Evolutionary conservation across 2,797 vertebrate genomes (phyloP).

Genomic region (Myiotriccus ornatus): DNA sequence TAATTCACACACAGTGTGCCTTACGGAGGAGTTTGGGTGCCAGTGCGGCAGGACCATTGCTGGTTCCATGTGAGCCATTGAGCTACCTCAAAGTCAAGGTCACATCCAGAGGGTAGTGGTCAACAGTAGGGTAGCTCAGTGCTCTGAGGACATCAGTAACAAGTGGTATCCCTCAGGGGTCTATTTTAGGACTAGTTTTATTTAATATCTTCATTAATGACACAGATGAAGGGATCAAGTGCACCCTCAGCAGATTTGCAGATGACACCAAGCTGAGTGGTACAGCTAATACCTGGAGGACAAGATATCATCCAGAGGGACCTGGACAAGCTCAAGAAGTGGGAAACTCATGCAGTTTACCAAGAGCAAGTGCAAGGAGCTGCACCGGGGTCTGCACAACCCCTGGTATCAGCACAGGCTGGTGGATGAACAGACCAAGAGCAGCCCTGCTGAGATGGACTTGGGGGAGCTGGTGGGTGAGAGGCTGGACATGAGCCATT

Average conservation of each 20-base stretch:
- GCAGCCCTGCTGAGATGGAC: background rate
- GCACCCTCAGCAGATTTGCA: background rate
- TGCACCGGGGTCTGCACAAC: background rate
- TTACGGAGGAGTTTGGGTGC: background rate
- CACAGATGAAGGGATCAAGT: fast-evolving
- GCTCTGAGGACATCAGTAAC: background rate
- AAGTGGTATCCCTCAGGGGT: too few species aligned
- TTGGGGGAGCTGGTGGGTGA: background rate
- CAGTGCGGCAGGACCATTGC: background rate
- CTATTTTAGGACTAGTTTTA: background rate
- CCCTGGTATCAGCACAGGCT: background rate
- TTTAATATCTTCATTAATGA: background rate
- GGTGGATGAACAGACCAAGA: background rate
- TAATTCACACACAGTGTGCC: background rate
- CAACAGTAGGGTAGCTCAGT: background rate
- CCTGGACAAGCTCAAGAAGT: background rate
- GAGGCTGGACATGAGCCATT: background rate
- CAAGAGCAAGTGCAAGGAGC: background rate
- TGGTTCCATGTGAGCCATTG: background rate
- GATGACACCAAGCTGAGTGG: background rate
- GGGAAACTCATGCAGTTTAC: background rate
- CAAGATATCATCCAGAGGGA: background rate
- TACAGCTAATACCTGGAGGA: background rate
- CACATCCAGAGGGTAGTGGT: background rate
- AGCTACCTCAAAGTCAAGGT: background rate